Conservation (phyloP, 1,140 invertebrate genomes). For the Eueides isabella region DNA sequence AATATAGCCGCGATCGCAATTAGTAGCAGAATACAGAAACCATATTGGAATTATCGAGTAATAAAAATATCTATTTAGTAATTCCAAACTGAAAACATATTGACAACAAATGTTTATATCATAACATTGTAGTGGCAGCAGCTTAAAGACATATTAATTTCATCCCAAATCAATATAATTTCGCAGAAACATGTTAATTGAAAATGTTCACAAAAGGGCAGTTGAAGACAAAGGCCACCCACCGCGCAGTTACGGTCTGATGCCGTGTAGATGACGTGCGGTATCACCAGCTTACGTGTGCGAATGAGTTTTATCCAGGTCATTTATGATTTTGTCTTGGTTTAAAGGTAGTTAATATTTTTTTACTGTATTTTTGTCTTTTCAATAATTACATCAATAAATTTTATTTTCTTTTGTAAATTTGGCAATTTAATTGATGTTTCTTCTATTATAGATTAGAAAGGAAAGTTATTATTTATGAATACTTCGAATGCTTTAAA, state of each 20-base stretch:
- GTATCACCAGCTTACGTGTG: constrained; percentile 17
- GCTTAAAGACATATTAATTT: background rate
- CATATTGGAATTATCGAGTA: too few relatives aligned
- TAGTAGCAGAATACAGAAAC: too few relatives aligned
- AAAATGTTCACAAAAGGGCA: constrained; percentile 57
- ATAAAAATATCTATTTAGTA: too few relatives aligned
- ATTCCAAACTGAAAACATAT: too few relatives aligned
- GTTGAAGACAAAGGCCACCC: constrained; percentile 48
- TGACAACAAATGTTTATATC: background rate
- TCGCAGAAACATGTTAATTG: constrained; percentile 55
- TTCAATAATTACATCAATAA: background rate
- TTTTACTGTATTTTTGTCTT: background rate
- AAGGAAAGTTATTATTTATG: too few relatives aligned
- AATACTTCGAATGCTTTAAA: too few relatives aligned
- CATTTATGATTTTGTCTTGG: constrained; percentile 8
- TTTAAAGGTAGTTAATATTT: background rate
- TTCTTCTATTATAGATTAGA: too few relatives aligned
- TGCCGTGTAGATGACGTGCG: constrained; percentile 45
- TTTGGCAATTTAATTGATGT: too few relatives aligned
- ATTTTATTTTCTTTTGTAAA: too few relatives aligned
- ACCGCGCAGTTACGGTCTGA: constrained; percentile 37
- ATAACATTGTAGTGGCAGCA: background rate
- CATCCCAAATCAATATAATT: constrained; percentile 9
- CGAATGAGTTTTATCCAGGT: constrained; percentile 24
- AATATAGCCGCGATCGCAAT: too few relatives aligned